These are phyloP conservation scores for Zeuzera pyrina DNA, from an alignment of 2,888 invertebrate genomes.

Conservation along the genomic window DNA sequence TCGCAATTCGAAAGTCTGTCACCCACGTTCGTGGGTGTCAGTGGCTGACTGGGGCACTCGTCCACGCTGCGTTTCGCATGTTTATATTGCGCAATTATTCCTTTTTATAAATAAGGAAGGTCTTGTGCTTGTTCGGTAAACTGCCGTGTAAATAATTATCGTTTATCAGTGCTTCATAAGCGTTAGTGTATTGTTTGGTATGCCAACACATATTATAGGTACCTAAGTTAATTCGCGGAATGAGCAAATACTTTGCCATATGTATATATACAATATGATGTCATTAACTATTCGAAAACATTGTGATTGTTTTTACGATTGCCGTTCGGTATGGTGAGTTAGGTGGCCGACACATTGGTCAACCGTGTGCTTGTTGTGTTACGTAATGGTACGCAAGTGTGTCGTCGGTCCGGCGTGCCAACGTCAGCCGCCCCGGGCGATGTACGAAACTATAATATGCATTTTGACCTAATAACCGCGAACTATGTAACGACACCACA, in stretches of 20 bases:
- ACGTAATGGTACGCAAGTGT: constrained; percentile 4
- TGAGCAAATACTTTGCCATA: no score
- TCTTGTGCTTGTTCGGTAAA: background rate
- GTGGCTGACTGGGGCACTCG: constrained; percentile 8
- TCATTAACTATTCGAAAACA: constrained; percentile 22
- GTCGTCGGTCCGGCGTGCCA: constrained; percentile 5
- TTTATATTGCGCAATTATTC: constrained; percentile 16
- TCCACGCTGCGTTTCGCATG: constrained; percentile 7
- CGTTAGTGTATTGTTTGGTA: no score
- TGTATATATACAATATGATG: constrained; percentile 27
- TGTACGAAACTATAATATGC: constrained; percentile 8
- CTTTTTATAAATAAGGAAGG: constrained; percentile 9
- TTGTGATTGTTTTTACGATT: constrained; percentile 24
- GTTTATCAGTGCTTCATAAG: no score
- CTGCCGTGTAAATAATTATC: background rate
- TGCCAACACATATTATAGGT: no score
- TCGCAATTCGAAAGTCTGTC: constrained; percentile 11
- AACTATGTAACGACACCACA: constrained; percentile 12
- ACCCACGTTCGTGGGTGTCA: constrained; percentile 12
- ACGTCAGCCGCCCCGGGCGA: constrained; percentile 6
- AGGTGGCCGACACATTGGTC: constrained; percentile 29
- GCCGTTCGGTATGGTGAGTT: constrained; percentile 13
- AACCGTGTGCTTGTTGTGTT: constrained; percentile 21
- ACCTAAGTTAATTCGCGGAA: no score
- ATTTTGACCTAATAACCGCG: constrained; percentile 21